Conservation (phyloP, 37 sponge, comb jelly and placozoan species). For the Geodia barretti region DNA sequence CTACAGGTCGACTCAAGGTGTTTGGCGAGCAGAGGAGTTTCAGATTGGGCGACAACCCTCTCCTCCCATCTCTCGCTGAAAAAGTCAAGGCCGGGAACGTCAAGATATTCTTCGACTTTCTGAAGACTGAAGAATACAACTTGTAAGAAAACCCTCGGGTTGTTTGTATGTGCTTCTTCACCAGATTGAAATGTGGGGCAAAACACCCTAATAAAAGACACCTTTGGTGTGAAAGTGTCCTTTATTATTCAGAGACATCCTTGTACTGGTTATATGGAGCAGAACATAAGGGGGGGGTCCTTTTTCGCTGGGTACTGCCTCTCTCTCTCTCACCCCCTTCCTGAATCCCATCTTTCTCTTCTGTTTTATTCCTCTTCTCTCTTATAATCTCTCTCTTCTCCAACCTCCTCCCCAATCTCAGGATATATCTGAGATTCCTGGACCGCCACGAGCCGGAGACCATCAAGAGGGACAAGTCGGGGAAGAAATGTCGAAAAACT, state of each 20-base stretch:
- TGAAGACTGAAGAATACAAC: constrained; percentile 79
- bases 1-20: constrained; percentile 53
- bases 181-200: background rate
- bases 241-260: too few species aligned
- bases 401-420: too few species aligned
- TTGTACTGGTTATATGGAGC: too few species aligned
- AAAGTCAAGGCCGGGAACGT: constrained; percentile 48
- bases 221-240: too few species aligned
- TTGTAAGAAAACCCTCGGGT: constrained; percentile 17
- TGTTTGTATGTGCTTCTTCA: background rate
- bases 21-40: constrained; percentile 36
- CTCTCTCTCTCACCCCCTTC: constrained; percentile 9
- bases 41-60: constrained; percentile 76
- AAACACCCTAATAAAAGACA: background rate
- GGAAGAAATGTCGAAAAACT: constrained; percentile 70
- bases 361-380: background rate
- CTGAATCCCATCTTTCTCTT: background rate
- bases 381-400: background rate
- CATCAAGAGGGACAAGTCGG: constrained; percentile 61
- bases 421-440: constrained; percentile 27
- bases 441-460: constrained; percentile 19
- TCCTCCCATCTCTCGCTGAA: constrained; percentile 67
- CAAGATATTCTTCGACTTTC: constrained; percentile 77
- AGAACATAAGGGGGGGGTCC: background rate
- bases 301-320: background rate